Conservation (phyloP, 1,140 invertebrate species). For the Pachyrhynchus sulphureomaculatus region DNA sequence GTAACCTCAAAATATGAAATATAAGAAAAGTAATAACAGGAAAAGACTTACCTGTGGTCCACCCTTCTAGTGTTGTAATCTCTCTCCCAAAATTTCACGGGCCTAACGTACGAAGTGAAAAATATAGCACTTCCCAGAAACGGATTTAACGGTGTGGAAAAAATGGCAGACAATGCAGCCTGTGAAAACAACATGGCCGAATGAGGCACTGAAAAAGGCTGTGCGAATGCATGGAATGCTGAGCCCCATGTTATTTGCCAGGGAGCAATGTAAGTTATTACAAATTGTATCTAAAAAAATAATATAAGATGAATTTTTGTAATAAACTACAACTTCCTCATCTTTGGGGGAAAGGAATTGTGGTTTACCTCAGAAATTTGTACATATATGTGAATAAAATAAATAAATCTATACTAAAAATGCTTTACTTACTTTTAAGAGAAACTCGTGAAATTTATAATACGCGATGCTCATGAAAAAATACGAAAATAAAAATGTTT, state of each 20-base stretch:
- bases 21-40: no score
- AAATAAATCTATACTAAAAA: no score
- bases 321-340: neutral
- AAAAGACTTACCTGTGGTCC: conserved; percentile 72
- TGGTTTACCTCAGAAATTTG: neutral
- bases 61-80: conserved; percentile 97
- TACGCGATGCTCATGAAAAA: conserved; percentile 87
- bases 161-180: conserved; percentile 84
- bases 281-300: conserved; percentile 82
- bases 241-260: conserved; percentile 99
- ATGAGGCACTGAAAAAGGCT: conserved; percentile 97
- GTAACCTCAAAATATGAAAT: no score
- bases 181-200: conserved; percentile 97
- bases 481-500: conserved; percentile 91
- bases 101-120: conserved; percentile 94
- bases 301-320: neutral
- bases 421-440: conserved; percentile 73
- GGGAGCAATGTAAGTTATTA: conserved; percentile 97
- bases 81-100: conserved; percentile 98
- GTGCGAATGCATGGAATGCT: conserved; percentile 98
- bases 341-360: neutral
- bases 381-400: no score
- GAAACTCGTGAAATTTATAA: conserved; percentile 80
- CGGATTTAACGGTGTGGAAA: conserved; percentile 91
- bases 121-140: conserved; percentile 95